Percentiles rank a stretch among this genome's conserved stretches.
Evolutionary conservation across 2,113 vertebrate species (phyloP).

Genomic region (Bujurquina vittata): DNA sequence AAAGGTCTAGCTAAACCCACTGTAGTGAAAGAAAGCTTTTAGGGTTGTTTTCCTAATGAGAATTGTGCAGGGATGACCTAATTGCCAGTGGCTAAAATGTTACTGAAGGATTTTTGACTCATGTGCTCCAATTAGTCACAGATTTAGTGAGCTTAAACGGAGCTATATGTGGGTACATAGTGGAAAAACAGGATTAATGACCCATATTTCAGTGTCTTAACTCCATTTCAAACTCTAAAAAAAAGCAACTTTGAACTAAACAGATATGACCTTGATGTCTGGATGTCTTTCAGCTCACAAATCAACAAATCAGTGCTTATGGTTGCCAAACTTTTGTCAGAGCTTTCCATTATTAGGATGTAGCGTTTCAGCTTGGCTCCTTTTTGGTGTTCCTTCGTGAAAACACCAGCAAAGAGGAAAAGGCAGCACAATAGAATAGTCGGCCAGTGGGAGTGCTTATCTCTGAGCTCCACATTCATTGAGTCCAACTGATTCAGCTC

Average conservation of each 20-base stretch:
- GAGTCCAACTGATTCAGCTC: slow-evolving; percentile 48
- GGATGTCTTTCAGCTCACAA: background rate
- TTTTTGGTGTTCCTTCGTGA: slow-evolving; percentile 16
- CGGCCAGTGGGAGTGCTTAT: slow-evolving; percentile 44
- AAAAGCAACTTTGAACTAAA: background rate
- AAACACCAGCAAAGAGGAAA: slow-evolving; percentile 22
- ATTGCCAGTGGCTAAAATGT: background rate
- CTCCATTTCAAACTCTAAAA: background rate
- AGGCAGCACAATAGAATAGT: slow-evolving; percentile 27
- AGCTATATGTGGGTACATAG: background rate
- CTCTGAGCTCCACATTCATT: slow-evolving; percentile 31
- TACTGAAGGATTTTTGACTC: background rate
- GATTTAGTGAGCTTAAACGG: background rate
- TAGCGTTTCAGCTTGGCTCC: background rate
- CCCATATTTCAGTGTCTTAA: background rate
- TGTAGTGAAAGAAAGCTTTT: slow-evolving; percentile 5
- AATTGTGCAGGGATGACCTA: background rate
- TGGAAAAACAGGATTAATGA: slow-evolving; percentile 13
- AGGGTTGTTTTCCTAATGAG: background rate
- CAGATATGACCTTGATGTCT: background rate
- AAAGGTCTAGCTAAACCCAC: background rate
- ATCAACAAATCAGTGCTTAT: background rate
- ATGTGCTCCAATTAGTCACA: slow-evolving; percentile 14
- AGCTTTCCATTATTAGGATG: slow-evolving; percentile 7
- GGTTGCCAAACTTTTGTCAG: background rate